Conservation (phyloP, 2,113 vertebrate genomes). For the Pelecanus crispus region DNA sequence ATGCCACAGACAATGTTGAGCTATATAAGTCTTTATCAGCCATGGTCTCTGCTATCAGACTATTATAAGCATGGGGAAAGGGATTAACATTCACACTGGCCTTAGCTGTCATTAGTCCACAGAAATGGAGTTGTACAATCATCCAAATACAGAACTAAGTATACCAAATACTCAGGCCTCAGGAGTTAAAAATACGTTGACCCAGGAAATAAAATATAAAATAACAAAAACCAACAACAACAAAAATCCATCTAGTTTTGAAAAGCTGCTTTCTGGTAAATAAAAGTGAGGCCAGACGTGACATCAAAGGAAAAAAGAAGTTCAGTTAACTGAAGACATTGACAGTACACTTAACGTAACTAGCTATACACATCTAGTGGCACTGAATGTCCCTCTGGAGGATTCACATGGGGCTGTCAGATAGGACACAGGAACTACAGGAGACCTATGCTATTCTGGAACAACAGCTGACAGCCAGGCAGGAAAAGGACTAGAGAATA, state of each 20-base stretch:
- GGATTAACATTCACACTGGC: neutral
- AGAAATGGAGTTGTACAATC: neutral
- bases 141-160: neutral
- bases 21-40: neutral
- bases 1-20: neutral
- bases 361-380: neutral
- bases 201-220: neutral
- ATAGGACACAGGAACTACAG: neutral
- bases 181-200: neutral
- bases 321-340: neutral
- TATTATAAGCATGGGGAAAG: neutral
- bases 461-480: neutral
- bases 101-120: neutral
- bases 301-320: neutral
- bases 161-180: neutral
- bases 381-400: neutral
- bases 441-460: neutral
- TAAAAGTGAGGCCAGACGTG: neutral
- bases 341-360: neutral
- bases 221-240: accelerated
- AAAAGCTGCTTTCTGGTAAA: neutral
- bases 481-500: neutral
- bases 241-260: neutral
- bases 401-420: neutral
- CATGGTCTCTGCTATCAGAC: neutral